Evolutionary conservation across 2,888 invertebrate species (phyloP), one percentile per base, ranked within the genome.

Genomic region (Drosophila vallismaia): DNA sequence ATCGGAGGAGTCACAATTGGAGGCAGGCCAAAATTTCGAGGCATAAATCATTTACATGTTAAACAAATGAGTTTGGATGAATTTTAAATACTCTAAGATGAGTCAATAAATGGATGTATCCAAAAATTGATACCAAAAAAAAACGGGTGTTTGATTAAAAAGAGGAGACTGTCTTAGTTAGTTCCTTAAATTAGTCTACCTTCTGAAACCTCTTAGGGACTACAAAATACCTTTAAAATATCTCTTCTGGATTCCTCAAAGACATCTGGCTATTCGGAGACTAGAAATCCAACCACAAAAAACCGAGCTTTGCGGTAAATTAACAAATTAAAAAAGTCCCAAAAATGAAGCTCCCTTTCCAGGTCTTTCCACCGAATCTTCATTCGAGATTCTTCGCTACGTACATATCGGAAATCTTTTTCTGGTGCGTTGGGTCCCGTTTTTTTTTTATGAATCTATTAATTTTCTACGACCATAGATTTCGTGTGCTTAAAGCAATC

Each of bases 21-120:
- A 66, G 50, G 19, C 49, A 76, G 73, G 70, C 28, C 50, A 60
- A 72, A 60, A 56, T 75, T 74, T 70, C n/a, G 26, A 24, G 73
- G 62, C 70, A 81, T 88, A 88, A 88, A 87, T 88, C 88, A 87
- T 85, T 77, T 70, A 75, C 52, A 74, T 73, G 74, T 38, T 70
- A 73, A 83, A 79, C 63, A 74, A 48, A 74, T 48, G 62, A 53
- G 57, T 75, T 28, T 5, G 36, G 14, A 36, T 4, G 38, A 60
- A 40, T n/a, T 2, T 10, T 1, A 2, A 33, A 62, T 40, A 50
- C 69, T 33, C 53, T 60, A 4, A 0, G 6, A 1, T 5, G 3
- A 0, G 6, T 0, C 3, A 2, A 10, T 10, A 0, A 19, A 0
- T 19, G 6, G n/a, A 10, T 1, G 19, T 28, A 28, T 19, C 19